Conservation (phyloP, 2,113 vertebrate genomes). For the Sphyrna mokarran region DNA sequence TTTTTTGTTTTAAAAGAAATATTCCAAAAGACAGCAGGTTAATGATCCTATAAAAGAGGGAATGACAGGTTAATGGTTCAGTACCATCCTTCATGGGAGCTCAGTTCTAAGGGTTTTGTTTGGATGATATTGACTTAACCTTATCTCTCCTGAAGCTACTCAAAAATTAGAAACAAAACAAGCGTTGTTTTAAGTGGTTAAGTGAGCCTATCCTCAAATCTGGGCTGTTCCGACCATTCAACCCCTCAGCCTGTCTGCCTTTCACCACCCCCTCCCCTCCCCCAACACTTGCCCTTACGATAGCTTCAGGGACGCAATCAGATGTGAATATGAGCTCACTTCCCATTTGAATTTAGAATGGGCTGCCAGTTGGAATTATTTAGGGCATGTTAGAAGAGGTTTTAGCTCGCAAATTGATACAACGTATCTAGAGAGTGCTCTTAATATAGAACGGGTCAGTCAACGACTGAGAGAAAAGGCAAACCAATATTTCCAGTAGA, state of each 20-base stretch:
- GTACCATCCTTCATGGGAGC: not conserved
- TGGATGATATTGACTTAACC: not conserved
- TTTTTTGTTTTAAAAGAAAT: not conserved
- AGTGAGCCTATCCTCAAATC: not conserved
- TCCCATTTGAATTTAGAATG: not conserved
- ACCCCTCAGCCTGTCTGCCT: not conserved
- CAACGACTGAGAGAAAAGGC: not conserved
- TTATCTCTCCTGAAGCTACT: not conserved
- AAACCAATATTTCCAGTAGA: not conserved
- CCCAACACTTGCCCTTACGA: not conserved
- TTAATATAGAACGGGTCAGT: not conserved
- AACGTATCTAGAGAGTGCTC: not conserved
- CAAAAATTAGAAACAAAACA: not conserved
- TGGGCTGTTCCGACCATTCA: not conserved
- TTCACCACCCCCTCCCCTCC: not conserved
- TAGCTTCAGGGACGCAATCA: not conserved
- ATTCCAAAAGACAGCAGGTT: not conserved
- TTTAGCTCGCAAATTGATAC: not conserved
- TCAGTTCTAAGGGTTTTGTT: not conserved
- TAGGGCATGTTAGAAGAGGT: not conserved
- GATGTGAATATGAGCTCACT: not conserved
- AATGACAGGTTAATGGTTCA: slow-evolving; percentile 32
- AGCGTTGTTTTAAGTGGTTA: not conserved
- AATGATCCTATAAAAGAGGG: slow-evolving; percentile 11
- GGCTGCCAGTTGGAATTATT: not conserved